phyloP scores from a whole-genome alignment of 2,113 vertebrate species.

The Ursus arctos region DNA sequence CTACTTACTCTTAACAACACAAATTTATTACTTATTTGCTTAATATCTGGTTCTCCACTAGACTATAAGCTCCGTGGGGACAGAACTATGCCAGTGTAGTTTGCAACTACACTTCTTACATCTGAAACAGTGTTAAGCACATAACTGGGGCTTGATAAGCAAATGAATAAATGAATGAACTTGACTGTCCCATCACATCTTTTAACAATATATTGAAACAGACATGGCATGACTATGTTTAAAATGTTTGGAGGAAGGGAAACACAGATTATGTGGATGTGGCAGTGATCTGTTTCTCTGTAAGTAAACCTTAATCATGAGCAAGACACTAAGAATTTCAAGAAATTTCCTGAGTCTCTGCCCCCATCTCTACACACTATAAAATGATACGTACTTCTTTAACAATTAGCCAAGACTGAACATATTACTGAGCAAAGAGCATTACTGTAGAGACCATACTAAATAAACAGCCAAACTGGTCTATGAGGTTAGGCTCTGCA shows the following conservation, averaged over 20 bases:
- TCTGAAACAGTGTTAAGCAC: background rate
- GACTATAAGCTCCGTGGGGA: background rate
- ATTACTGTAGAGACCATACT: background rate
- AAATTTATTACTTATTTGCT: background rate
- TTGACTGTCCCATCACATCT: background rate
- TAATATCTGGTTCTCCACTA: background rate
- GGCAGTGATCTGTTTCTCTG: background rate
- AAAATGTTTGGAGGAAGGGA: background rate
- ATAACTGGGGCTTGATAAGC: background rate
- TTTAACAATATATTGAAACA: conserved; percentile 33
- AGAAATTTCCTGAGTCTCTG: background rate
- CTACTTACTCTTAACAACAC: background rate
- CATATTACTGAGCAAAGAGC: background rate
- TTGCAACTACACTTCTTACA: background rate
- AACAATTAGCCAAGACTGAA: conserved; percentile 43
- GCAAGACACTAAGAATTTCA: background rate
- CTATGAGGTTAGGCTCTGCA: background rate
- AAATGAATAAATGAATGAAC: background rate
- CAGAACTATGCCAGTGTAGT: background rate
- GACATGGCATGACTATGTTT: background rate
- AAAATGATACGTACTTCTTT: background rate
- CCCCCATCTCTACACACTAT: background rate
- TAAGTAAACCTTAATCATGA: conserved; percentile 28
- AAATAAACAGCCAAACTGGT: background rate
- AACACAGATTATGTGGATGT: background rate